Evolutionary conservation across 35 echinoderm and acorn worm species (phyloP).

Genomic region (Amphiura filiformis): DNA sequence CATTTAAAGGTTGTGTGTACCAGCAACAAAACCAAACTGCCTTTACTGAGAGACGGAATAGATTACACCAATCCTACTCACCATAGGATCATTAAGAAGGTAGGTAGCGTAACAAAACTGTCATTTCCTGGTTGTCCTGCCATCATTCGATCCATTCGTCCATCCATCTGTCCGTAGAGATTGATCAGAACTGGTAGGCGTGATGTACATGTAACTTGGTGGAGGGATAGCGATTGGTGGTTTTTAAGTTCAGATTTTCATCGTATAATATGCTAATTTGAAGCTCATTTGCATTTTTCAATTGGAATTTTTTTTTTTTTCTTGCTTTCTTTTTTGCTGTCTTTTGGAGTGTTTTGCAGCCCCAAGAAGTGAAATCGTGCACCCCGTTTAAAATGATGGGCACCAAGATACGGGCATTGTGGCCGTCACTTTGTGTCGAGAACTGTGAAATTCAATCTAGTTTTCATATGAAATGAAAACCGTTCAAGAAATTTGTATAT

Average conservation of each 20-base stretch:
- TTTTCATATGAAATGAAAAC: too few species aligned
- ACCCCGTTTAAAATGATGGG: too few species aligned
- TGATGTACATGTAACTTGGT: neutral
- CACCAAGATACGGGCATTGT: too few species aligned
- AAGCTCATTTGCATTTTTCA: neutral
- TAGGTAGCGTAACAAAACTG: neutral
- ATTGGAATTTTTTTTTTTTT: too few species aligned
- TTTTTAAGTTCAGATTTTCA: neutral
- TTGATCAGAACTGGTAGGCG: neutral
- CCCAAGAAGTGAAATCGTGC: too few species aligned
- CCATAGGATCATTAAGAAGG: constrained; percentile 46
- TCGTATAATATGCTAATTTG: neutral
- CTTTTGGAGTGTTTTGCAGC: too few species aligned
- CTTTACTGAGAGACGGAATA: constrained; percentile 33
- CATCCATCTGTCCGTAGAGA: neutral
- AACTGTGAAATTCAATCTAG: too few species aligned
- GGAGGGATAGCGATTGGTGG: neutral
- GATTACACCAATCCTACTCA: constrained; percentile 19
- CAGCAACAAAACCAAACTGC: constrained; percentile 15
- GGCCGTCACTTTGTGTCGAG: too few species aligned
- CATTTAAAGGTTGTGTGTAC: constrained; percentile 48
- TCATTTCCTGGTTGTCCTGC: neutral
- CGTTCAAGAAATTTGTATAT: too few species aligned
- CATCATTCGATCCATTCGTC: neutral
- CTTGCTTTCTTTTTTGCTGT: too few species aligned